Conservation (phyloP, 1,140 invertebrate species). For the Ceratitis capitata region DNA sequence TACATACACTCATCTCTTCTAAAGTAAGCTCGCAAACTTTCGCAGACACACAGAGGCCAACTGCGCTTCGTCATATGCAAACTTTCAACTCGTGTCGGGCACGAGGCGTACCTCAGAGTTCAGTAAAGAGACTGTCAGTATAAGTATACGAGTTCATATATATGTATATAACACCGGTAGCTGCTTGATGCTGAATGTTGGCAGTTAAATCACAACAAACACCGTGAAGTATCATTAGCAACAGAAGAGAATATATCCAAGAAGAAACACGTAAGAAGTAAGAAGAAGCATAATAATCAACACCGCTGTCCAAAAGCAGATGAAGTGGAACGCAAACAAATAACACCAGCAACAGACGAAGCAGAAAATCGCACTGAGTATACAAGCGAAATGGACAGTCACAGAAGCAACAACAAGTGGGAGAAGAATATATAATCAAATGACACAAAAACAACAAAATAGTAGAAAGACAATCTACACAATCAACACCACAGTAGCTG, state of each 20-base stretch:
- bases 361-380: constrained; percentile 11
- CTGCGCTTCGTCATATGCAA: too few species aligned
- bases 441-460: neutral
- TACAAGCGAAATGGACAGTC: neutral
- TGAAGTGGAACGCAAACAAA: constrained; percentile 14
- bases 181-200: neutral
- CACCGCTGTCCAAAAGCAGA: constrained; percentile 3
- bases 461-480: too few species aligned
- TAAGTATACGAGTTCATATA: neutral
- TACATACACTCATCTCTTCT: neutral
- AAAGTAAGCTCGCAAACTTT: neutral
- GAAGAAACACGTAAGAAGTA: neutral
- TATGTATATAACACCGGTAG: neutral
- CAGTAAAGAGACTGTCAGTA: too few species aligned
- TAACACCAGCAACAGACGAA: neutral
- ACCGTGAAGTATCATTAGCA: constrained; percentile 11
- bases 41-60: too few species aligned
- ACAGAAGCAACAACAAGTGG: neutral
- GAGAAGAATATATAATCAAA: neutral
- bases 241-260: neutral
- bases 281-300: neutral
- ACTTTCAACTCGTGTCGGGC: neutral
- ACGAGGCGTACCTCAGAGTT: neutral
- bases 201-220: neutral
- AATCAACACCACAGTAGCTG: too few species aligned